Evolutionary conservation across 2,797 vertebrate genomes (phyloP).

Genomic region (Euphonia xanthogaster): DNA sequence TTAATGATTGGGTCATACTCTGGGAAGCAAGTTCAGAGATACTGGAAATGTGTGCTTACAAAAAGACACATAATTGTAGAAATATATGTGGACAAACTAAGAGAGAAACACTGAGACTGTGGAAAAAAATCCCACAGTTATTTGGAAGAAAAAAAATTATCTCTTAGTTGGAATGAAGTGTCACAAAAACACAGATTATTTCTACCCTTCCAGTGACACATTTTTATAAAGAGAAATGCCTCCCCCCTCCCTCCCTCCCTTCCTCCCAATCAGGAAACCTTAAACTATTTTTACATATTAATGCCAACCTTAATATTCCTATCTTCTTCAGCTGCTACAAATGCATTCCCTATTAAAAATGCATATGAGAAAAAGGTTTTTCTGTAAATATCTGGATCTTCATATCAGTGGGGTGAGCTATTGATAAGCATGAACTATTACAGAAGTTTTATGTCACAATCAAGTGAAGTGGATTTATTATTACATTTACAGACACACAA

Average conservation of each 20-base stretch:
- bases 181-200: neutral
- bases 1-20: conserved; percentile 17
- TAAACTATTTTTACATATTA: neutral
- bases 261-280: neutral
- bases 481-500: neutral
- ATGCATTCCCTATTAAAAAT: neutral
- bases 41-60: neutral
- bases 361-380: neutral
- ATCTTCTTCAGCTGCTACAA: neutral
- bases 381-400: neutral
- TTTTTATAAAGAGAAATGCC: neutral
- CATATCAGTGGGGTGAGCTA: neutral
- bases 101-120: neutral
- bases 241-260: neutral
- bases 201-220: neutral
- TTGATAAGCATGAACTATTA: neutral
- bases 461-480: neutral
- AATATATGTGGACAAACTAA: neutral
- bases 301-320: neutral
- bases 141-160: neutral
- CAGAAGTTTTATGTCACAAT: neutral
- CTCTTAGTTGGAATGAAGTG: neutral
- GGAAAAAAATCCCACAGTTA: neutral
- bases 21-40: conserved; percentile 27
- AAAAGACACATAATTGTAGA: neutral